phyloP scores from a whole-genome alignment of 2,113 vertebrate genomes.

The Elgaria multicarinata region DNA sequence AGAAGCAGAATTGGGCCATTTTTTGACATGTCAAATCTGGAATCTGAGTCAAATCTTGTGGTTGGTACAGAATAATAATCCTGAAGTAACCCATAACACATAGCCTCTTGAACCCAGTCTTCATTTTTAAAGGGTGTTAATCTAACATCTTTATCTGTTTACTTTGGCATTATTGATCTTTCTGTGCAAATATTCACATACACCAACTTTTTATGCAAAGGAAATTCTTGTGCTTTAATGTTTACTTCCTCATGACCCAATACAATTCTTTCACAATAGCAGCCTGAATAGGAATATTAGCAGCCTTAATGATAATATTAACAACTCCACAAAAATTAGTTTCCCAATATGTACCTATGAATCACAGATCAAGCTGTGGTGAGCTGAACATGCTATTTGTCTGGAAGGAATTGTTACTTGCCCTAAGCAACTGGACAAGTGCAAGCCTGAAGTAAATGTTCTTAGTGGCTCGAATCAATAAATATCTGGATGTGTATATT shows the following conservation, averaged over 20 bases:
- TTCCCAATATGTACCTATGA: neutral
- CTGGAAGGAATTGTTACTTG: neutral
- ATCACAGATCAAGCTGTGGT: neutral
- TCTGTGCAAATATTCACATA: neutral
- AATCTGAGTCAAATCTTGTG: too few relatives aligned
- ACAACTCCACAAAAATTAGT: neutral
- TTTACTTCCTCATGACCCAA: neutral
- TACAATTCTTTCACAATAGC: neutral
- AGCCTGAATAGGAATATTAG: neutral
- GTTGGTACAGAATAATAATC: neutral
- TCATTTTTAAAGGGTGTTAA: neutral
- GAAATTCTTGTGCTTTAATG: neutral
- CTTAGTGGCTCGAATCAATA: neutral
- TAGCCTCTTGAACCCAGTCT: neutral
- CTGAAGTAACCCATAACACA: neutral
- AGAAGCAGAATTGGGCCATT: too few relatives aligned
- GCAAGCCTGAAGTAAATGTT: neutral
- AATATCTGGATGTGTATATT: constrained; percentile 12
- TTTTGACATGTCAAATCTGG: too few relatives aligned
- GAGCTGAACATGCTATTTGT: neutral
- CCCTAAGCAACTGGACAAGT: neutral
- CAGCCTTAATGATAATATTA: neutral
- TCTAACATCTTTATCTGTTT: neutral
- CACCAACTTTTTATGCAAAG: neutral
- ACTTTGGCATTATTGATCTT: neutral